These are phyloP conservation scores for Parapristionchus giblindavisi DNA, from an alignment of 2,888 invertebrate genomes.

Conservation along the genomic window DNA sequence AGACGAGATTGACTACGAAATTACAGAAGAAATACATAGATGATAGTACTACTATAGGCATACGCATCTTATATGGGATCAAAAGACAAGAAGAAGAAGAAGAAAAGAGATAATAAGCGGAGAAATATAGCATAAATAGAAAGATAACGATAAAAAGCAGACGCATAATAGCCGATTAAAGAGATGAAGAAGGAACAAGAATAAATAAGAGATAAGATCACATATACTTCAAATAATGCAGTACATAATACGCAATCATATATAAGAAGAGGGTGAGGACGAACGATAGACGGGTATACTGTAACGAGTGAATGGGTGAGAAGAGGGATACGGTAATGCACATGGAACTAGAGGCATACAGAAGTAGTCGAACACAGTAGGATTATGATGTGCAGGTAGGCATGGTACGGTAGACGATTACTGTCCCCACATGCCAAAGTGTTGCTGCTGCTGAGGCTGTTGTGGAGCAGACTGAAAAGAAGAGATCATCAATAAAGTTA, in stretches of 20 bases:
- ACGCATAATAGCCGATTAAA: conserved; percentile 21
- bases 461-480: neutral
- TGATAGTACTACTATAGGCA: too few relatives aligned
- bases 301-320: conserved; percentile 5
- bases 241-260: too few relatives aligned
- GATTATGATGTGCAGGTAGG: neutral
- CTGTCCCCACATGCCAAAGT: conserved; percentile 29
- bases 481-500: neutral
- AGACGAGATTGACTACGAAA: too few relatives aligned
- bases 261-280: too few relatives aligned
- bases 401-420: conserved; percentile 11
- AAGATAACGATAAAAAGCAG: conserved; percentile 6
- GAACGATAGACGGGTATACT: conserved; percentile 28
- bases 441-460: conserved; percentile 16
- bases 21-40: too few relatives aligned
- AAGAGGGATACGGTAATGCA: conserved; percentile 23
- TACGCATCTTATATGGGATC: too few relatives aligned
- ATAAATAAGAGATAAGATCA: conserved; percentile 3
- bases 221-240: too few relatives aligned
- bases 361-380: conserved; percentile 1
- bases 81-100: too few relatives aligned
- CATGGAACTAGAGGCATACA: neutral
- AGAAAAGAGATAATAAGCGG: too few relatives aligned
- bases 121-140: conserved; percentile 25
- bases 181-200: neutral